Evolutionary conservation across 2,113 vertebrate species (phyloP).

Genomic region (Peromyscus polionotus): DNA sequence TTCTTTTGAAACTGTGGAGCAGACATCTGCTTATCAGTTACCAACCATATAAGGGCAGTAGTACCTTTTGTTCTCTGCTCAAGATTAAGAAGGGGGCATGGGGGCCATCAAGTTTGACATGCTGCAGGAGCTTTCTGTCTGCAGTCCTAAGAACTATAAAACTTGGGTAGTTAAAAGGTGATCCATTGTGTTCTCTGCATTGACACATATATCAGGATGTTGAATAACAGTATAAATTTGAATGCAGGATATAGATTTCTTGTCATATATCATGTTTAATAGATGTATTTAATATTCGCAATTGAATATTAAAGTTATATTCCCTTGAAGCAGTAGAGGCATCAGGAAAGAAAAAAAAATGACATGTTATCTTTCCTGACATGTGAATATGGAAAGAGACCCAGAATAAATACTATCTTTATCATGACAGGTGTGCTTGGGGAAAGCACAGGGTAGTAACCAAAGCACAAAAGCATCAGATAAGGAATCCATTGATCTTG

Average conservation of each 20-base stretch:
- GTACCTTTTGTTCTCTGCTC: constrained; percentile 35
- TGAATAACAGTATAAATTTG: constrained; percentile 72
- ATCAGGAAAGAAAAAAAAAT: constrained; percentile 80
- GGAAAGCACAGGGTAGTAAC: constrained; percentile 42
- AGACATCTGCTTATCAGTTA: constrained; percentile 46
- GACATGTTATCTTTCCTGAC: constrained; percentile 78
- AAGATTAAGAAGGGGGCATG: constrained; percentile 27
- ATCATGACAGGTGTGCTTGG: constrained; percentile 64
- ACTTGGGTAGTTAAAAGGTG: constrained; percentile 59
- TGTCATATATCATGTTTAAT: constrained; percentile 83
- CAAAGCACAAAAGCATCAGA: neutral
- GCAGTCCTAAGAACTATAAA: constrained; percentile 38
- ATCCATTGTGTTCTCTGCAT: constrained; percentile 42
- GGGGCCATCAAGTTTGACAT: constrained; percentile 6
- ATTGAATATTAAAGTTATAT: constrained; percentile 83
- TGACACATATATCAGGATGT: constrained; percentile 78
- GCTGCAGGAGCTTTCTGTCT: constrained; percentile 13
- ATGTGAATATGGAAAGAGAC: constrained; percentile 48
- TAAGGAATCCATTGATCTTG: constrained; percentile 6
- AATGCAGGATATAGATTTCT: constrained; percentile 73
- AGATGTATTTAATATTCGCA: constrained; percentile 79
- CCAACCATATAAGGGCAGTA: constrained; percentile 6
- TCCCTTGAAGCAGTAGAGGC: constrained; percentile 77
- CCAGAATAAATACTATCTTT: constrained; percentile 77
- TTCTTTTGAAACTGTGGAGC: constrained; percentile 53